Base-by-base conservation (phyloP, 2,113 vertebrate species). In the Seriola aureovittata region DNA sequence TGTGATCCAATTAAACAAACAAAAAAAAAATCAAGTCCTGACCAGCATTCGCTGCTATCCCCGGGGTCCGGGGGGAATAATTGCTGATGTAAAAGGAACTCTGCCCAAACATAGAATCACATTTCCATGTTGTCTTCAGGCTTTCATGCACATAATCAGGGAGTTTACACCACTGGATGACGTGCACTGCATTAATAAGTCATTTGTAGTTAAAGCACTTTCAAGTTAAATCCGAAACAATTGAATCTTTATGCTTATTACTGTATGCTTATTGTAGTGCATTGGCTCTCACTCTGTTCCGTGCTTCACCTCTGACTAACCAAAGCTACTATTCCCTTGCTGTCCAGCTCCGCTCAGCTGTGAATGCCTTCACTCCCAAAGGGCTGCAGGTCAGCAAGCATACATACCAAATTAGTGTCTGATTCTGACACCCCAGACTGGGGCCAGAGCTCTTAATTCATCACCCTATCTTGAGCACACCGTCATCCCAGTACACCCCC, bases 1-100 rank as follows among this genome's bases (percentile, higher is more conserved):
- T 86, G 85, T 89, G 86, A 87, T 83, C 34, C 66, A 82, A 89
- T 88, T 89, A 69, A 50, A 57, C 4, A 2, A 42, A 42, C 8
- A 42, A 13, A 50, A 68, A 81, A 60, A 64, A 78, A 74, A 75
- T 68, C 50, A 78, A 71, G 58, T 87, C 57, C 23, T 58, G 71
- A 58, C 80, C 29, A 71, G 48, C 58, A 46, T 19, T 86, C 59
- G 25, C 59, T 50, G 40, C 29, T 67, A 13, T 76, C 82, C 64
- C 71, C 10, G 21, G n/a, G 36, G 87, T 52, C 67, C 8, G 21
- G 5, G 52, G 19, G 34, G 75, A 75, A 64, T 82, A 75, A 85
- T 55, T 71, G 46, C 73, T 38, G 14, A 12, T 42, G 34, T 52
- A 71, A 57, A 75, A 70, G 32, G 44, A 65, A 46, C 14, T 36